Conservation (phyloP, 2,113 vertebrate genomes). For the Lepisosteus oculatus region DNA sequence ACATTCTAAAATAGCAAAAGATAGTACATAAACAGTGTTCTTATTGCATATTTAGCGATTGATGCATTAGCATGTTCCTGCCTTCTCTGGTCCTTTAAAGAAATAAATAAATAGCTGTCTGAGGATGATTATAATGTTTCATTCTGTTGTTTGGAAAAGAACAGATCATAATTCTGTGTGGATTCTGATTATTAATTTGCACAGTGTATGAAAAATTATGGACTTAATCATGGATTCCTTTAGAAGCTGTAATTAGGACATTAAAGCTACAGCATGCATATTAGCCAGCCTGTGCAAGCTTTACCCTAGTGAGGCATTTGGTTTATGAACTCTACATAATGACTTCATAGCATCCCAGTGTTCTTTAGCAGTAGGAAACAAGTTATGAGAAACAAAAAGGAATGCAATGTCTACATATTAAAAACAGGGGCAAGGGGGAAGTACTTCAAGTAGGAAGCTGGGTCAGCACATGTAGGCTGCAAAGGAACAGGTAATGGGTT, state of each 20-base stretch:
- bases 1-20: no score
- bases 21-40: no score
- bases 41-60: no score
- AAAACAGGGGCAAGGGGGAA: not conserved
- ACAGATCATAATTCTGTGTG: slow-evolving; percentile 42
- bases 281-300: slow-evolving; percentile 27
- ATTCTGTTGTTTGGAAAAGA: slow-evolving; percentile 19
- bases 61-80: no score
- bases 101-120: no score
- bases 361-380: slow-evolving; percentile 13
- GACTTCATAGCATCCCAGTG: slow-evolving; percentile 36
- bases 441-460: not conserved
- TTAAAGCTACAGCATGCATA: slow-evolving; percentile 51
- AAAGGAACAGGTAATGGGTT: no score
- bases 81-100: no score
- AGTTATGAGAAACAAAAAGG: slow-evolving; percentile 7
- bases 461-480: no score
- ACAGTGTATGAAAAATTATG: slow-evolving; percentile 52
- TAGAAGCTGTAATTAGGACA: slow-evolving; percentile 63
- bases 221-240: slow-evolving; percentile 56
- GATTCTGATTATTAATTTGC: slow-evolving; percentile 62
- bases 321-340: slow-evolving; percentile 57
- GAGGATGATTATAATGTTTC: no score
- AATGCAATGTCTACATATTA: not conserved
- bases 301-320: slow-evolving; percentile 36